phyloP scores from a whole-genome alignment of 2,113 vertebrate genomes.

The Lota lota region DNA sequence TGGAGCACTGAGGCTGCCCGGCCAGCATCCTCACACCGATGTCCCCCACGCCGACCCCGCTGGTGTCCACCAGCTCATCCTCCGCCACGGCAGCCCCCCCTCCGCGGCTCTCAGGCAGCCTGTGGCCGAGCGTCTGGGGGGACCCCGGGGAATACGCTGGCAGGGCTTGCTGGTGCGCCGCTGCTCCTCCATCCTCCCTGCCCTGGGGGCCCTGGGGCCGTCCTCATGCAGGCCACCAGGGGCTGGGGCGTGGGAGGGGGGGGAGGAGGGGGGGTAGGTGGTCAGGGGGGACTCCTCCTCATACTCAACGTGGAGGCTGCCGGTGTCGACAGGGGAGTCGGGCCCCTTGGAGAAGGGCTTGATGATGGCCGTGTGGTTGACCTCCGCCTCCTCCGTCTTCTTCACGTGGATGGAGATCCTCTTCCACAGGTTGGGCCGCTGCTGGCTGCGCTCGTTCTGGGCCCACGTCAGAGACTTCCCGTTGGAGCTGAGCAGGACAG shows the following conservation, averaged over 20 bases:
- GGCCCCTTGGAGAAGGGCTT: constrained; percentile 92
- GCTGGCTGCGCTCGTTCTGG: constrained; percentile 83
- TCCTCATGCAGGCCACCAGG: constrained; percentile 79
- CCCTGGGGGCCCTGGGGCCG: constrained; percentile 66
- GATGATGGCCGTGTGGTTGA: constrained; percentile 95
- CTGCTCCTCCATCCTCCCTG: constrained; percentile 64
- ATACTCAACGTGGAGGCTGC: constrained; percentile 46
- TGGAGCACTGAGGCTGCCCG: constrained; percentile 82
- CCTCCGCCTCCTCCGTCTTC: constrained; percentile 83
- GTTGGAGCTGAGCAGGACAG: constrained; percentile 80
- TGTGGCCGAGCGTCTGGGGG: constrained; percentile 53
- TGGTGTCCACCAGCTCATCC: constrained; percentile 35
- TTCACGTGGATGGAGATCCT: constrained; percentile 93
- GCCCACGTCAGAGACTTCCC: constrained; percentile 93
- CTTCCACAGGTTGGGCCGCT: constrained; percentile 94
- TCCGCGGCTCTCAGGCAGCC: constrained; percentile 33
- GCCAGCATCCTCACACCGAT: constrained; percentile 49
- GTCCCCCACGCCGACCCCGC: constrained; percentile 52
- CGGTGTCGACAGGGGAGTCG: constrained; percentile 63
- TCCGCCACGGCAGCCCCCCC: neutral
- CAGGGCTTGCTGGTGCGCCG: constrained; percentile 20
- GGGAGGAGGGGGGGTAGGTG: constrained; percentile 70
- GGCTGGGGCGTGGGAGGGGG: constrained; percentile 79
- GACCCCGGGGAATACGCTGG: constrained; percentile 78
- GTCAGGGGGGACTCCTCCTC: constrained; percentile 76